Conservation (phyloP, 2,797 vertebrate genomes). For the Chrysolophus pictus region DNA sequence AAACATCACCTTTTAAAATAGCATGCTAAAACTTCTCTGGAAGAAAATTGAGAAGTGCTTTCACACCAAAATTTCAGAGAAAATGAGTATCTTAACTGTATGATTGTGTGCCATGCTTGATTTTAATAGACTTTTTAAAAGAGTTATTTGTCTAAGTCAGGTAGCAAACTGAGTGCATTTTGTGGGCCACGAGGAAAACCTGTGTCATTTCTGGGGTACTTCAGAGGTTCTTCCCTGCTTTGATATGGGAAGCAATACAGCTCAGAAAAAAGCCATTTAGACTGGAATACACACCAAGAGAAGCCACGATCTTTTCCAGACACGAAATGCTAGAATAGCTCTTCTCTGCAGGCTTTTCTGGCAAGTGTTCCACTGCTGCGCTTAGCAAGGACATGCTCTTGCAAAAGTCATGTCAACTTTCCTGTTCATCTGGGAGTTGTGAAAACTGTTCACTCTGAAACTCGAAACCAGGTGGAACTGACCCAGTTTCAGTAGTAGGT, state of each 20-base stretch:
- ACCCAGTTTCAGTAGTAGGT: conserved; percentile 45
- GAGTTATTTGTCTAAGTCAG: not conserved
- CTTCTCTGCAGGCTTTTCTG: not conserved
- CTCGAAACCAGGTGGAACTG: conserved; percentile 24
- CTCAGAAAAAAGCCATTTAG: not conserved
- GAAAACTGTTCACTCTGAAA: conserved; percentile 51
- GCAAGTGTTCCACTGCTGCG: not conserved
- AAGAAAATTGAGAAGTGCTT: not conserved
- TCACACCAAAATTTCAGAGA: not conserved
- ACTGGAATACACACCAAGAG: not conserved
- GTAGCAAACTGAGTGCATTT: not conserved
- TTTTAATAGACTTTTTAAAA: not conserved
- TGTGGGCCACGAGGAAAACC: not conserved
- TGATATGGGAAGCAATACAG: not conserved
- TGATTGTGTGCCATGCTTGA: not conserved
- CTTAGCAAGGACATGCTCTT: conserved; percentile 18
- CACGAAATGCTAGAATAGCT: accelerated
- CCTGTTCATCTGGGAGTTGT: conserved; percentile 47
- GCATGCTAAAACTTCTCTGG: not conserved
- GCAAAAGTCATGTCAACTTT: conserved; percentile 36
- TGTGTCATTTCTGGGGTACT: not conserved
- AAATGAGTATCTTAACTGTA: accelerated
- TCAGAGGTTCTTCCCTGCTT: not conserved
- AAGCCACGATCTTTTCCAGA: accelerated
- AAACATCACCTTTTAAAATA: not conserved